These are phyloP conservation scores for Tenrec ecaudatus DNA, from an alignment of 2,113 vertebrate species.

Conservation along the genomic window DNA sequence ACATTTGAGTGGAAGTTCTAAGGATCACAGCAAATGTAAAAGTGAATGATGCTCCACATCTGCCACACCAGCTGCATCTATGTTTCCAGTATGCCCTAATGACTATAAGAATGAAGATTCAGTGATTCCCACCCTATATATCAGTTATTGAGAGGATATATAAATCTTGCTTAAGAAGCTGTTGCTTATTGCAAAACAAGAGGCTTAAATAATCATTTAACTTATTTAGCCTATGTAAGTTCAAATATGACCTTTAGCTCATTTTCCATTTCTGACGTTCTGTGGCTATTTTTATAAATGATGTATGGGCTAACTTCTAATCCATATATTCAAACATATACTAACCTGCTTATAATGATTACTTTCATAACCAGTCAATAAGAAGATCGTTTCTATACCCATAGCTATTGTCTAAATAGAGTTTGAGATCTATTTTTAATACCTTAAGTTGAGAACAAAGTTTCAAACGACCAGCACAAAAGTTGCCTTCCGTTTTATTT, in stretches of 20 bases:
- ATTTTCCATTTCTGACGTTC: slow-evolving; percentile 33
- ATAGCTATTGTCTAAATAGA: background rate
- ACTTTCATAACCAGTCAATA: too few species aligned
- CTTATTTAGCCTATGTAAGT: too few species aligned
- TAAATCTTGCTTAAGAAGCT: too few species aligned
- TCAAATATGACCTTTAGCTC: background rate
- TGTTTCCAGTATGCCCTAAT: slow-evolving; percentile 6
- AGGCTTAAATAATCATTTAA: too few species aligned
- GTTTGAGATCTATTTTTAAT: background rate
- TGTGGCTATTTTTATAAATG: background rate
- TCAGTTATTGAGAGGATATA: too few species aligned
- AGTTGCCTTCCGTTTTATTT: background rate
- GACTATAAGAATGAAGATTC: background rate
- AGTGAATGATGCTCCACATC: background rate
- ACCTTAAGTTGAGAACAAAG: background rate
- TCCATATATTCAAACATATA: too few species aligned
- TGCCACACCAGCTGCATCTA: background rate
- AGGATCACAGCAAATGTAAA: background rate
- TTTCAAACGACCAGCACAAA: background rate
- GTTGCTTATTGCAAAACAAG: too few species aligned
- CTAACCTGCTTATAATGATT: too few species aligned
- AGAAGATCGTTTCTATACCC: background rate
- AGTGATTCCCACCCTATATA: too few species aligned
- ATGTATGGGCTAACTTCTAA: background rate
- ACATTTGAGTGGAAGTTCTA: background rate